Conservation (phyloP, 2,888 invertebrate genomes). For the Carcina quercana region DNA sequence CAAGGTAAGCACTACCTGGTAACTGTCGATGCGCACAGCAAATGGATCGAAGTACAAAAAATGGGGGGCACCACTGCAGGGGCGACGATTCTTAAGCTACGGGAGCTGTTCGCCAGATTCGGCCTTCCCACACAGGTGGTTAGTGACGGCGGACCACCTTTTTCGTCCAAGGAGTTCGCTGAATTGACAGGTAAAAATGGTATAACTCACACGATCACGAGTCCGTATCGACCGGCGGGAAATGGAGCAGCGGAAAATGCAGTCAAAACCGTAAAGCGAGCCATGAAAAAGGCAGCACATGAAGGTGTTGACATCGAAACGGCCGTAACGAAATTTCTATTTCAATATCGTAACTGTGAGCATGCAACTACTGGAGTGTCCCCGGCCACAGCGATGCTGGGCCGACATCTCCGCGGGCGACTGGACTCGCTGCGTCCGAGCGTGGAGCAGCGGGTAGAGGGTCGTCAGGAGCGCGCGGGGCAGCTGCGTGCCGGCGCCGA, state of each 20-base stretch:
- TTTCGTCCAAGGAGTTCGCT: background rate
- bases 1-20: conserved; percentile 4
- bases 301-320: conserved; percentile 8
- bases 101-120: too few species aligned
- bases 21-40: conserved; percentile 2
- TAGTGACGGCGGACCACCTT: too few species aligned
- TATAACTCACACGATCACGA: conserved; percentile 9
- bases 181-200: conserved; percentile 1
- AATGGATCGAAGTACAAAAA: conserved; percentile 4
- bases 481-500: background rate
- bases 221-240: conserved; percentile 12
- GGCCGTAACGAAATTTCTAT: conserved; percentile 14
- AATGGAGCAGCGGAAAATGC: conserved; percentile 20
- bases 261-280: conserved; percentile 17
- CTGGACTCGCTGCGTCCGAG: conserved; percentile 13
- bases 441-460: background rate
- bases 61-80: conserved; percentile 9
- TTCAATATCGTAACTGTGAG: too few species aligned
- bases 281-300: too few species aligned
- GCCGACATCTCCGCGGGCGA: conserved; percentile 12
- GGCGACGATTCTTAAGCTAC: conserved; percentile 4
- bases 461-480: background rate
- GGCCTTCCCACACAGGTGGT: too few species aligned
- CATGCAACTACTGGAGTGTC: too few species aligned
- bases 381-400: conserved; percentile 12